Evolutionary conservation across 2,113 vertebrate genomes (phyloP), one percentile per base, ranked within the genome.

Genomic region (Thryonomys swinderianus): DNA sequence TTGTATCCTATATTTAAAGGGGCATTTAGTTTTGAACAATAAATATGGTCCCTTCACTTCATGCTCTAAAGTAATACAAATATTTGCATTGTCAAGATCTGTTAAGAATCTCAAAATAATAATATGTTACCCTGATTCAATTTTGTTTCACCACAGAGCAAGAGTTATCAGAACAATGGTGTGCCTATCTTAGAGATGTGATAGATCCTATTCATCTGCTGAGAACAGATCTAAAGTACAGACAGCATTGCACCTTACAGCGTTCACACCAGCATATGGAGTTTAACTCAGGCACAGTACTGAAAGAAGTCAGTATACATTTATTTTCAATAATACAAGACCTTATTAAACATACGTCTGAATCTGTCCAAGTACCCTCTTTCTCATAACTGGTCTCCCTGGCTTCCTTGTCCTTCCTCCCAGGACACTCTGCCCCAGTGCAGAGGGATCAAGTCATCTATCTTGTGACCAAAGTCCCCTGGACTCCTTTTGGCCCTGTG

Each of bases 141-240:
- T 84, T 97, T 98, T 98, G 2, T 98, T 61, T 98, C 90, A 96
- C 95, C 85, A 69, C 92, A 99, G 99, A 98, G 45, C 94, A 97
- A 91, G 95, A 96, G 51, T 97, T 99, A 88, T 97, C 98, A 94
- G 97, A 97, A 87, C 98, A 99, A 57, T 83, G 97, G 91, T 97
- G 98, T 53, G 48, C 40, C 0, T 99, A 99, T 95, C 97, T 97
- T 95, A 95, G 85, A 82, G 98, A 98, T 73, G 98, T 99, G 45
- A 98, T 99, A 59, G 96, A 95, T 94, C 99, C 99, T 64, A 62
- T 99, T 96, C 98, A 98, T 98, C 99, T 99, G 88, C 98, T 99
- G 23, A 98, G 96, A 96, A 98, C 98, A 69, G 99, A 99, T 95
- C 98, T 99, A 86, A 96, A 98, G 94, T 98, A 98, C 96, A 98